Evolutionary conservation across 2,888 invertebrate species (phyloP), one percentile per base, ranked within the genome.

Genomic region (Andrena fulva): DNA sequence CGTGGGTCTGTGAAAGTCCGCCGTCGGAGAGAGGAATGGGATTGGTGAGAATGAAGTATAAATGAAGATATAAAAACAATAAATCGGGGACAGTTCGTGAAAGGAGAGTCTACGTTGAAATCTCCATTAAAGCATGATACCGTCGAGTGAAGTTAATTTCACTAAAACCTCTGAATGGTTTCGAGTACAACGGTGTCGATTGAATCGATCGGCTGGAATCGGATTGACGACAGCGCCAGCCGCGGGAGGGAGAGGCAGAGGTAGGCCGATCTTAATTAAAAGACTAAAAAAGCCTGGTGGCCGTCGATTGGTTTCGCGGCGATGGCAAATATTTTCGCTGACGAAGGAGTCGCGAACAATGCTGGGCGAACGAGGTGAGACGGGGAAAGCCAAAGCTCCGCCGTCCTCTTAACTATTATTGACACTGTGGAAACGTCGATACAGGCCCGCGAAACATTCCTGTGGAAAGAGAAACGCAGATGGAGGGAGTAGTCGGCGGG

Each of bases 321-420:
- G 67, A 27, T 33, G 74, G 71, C 70, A 82, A 78, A 82, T 84
- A 84, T 75, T 82, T 80, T 67, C 73, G 71, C 63, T 63, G 78
- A 78, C 78, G 82, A 68, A 29, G 64, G 35, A 74, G 24, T 31
- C 42, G 31, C 29, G 62, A 20, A 78, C 78, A 78, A 78, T 82
- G 64, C 35, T 33, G 27, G 7, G 59, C 52, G 35, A 69, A 62
- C 35, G 54, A 54, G 60, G 29, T 33, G 62, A 27, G 33, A 42
- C 60, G 42, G 16, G 66, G 16, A 20, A 42, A 71, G 74, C 35
- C 59, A 42, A 68, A 63, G 50, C 35, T 35, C 56, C 63, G 68
- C 70, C 73, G 59, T 82, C 71, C 77, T 82, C 77, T 72, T 77
- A 77, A 68, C 77, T 71, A 67, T 62, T 84, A 82, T 84, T 82